A percentile compares a stretch with the other conserved stretches of the same genome.
phyloP scores from a whole-genome alignment of 1,140 invertebrate species.

The Nautilus pompilius region DNA sequence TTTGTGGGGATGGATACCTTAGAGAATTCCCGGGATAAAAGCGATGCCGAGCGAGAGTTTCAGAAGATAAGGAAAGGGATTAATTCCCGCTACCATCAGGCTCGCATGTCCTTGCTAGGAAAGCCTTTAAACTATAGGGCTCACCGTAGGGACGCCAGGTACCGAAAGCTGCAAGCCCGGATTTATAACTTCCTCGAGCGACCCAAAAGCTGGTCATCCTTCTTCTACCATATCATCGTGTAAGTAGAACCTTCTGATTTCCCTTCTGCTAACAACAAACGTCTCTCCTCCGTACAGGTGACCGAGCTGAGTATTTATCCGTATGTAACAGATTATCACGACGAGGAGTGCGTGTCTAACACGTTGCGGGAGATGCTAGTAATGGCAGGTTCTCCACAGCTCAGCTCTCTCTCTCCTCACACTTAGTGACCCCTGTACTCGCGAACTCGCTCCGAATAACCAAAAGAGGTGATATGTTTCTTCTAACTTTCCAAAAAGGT shows the following conservation, averaged over 20 bases:
- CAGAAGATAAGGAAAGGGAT: conserved; percentile 20
- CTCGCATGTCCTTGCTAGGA: conserved; percentile 82
- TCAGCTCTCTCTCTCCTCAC: too few relatives aligned
- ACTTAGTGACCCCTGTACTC: too few relatives aligned
- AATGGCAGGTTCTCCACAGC: too few relatives aligned
- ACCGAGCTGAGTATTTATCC: too few relatives aligned
- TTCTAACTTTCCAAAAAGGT: too few relatives aligned
- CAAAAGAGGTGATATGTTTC: too few relatives aligned
- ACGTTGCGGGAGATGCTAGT: too few relatives aligned
- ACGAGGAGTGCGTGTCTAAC: too few relatives aligned
- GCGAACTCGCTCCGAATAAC: too few relatives aligned
- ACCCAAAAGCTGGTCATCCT: conserved; percentile 77
- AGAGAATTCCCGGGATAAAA: conserved; percentile 12
- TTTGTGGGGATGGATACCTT: conserved; percentile 28
- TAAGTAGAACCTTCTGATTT: conserved; percentile 63
- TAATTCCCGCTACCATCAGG: conserved; percentile 35
- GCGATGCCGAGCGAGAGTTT: conserved; percentile 26
- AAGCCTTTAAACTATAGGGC: conserved; percentile 84
- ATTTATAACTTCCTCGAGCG: conserved; percentile 93
- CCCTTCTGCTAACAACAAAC: too few relatives aligned
- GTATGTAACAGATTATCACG: too few relatives aligned
- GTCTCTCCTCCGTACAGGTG: too few relatives aligned
- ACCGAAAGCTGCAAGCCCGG: conserved; percentile 81
- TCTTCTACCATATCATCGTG: conserved; percentile 89
- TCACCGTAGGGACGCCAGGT: conserved; percentile 77